Percentiles rank a stretch among this genome's conserved stretches.
Conservation (phyloP, 2,113 vertebrate species). For the Nycticryphes semicollaris region DNA sequence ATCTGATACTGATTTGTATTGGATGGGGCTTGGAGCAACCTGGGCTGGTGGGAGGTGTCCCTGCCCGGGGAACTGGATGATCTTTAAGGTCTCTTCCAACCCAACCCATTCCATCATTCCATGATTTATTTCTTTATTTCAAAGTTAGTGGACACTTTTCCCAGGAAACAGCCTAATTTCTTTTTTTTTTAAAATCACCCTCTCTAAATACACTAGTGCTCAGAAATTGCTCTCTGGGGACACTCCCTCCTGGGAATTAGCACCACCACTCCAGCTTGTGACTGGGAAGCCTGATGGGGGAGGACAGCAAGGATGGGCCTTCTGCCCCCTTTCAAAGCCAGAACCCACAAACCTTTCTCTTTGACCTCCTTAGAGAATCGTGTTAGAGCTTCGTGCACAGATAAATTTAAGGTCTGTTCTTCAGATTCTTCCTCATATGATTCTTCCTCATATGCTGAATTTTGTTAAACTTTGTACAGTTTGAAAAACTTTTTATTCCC, state of each 20-base stretch:
- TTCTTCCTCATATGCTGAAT: background rate
- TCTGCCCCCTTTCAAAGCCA: background rate
- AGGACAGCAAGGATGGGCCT: background rate
- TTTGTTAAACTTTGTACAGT: background rate
- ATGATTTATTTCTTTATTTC: background rate
- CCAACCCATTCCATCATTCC: fast-evolving
- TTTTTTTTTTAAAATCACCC: background rate
- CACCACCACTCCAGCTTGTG: background rate
- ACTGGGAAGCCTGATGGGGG: background rate
- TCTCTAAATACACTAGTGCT: background rate
- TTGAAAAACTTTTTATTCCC: background rate
- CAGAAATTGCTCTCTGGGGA: background rate
- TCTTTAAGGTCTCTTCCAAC: too few species aligned
- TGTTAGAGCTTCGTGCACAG: background rate
- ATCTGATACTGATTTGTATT: too few species aligned
- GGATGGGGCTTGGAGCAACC: too few species aligned
- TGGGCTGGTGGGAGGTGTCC: too few species aligned
- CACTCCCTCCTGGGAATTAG: background rate
- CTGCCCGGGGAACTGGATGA: too few species aligned
- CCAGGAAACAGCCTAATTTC: background rate
- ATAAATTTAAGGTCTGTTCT: background rate
- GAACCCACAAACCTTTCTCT: background rate
- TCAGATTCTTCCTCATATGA: background rate
- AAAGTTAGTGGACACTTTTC: background rate
- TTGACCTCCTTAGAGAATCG: background rate